A percentile compares a stretch with the other conserved stretches of the same genome.
phyloP scores from a whole-genome alignment of 2,888 invertebrate species.

The Doris montereyensis region DNA sequence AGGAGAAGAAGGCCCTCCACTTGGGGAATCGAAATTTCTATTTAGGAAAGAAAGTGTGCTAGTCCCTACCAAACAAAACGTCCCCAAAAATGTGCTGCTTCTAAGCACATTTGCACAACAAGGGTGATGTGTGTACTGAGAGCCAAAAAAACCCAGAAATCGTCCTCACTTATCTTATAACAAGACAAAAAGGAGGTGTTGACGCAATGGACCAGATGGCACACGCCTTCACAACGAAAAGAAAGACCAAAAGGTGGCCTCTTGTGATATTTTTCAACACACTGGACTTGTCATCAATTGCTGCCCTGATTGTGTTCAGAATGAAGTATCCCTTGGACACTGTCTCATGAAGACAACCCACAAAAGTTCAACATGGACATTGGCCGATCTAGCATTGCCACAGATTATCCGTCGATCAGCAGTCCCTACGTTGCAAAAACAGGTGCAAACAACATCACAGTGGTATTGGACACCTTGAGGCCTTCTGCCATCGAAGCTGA shows the following conservation, averaged over 20 bases:
- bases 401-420: conserved; percentile 4
- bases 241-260: conserved; percentile 23
- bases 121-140: neutral
- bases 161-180: conserved; percentile 15
- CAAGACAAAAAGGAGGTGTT: conserved; percentile 28
- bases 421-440: neutral
- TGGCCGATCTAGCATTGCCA: neutral
- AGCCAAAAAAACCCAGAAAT: conserved; percentile 15
- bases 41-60: neutral
- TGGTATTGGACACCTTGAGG: neutral
- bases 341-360: neutral
- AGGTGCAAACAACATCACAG: neutral
- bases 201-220: conserved; percentile 29
- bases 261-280: conserved; percentile 42
- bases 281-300: conserved; percentile 48
- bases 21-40: neutral
- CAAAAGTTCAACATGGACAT: neutral
- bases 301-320: conserved; percentile 38
- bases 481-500: neutral
- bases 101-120: conserved; percentile 11
- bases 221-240: conserved; percentile 25
- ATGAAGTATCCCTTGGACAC: conserved; percentile 29
- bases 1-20: neutral
- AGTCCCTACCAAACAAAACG: neutral
- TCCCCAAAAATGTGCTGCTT: conserved; percentile 1